These are phyloP conservation scores for Plodia interpunctella DNA, from an alignment of 1,140 invertebrate genomes.

Conservation along the genomic window DNA sequence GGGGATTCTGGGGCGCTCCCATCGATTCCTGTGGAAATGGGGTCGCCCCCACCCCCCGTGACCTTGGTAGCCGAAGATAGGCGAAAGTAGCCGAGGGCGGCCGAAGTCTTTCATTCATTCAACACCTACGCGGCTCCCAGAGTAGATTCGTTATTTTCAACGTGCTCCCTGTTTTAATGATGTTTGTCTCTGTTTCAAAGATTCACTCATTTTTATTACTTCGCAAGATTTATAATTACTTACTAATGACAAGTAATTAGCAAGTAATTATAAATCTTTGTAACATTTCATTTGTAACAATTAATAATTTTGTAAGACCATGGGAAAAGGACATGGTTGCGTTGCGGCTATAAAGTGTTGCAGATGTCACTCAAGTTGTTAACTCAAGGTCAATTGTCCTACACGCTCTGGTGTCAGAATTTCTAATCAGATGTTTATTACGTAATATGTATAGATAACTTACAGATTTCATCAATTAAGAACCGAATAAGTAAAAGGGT, in stretches of 20 bases:
- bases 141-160: conserved; percentile 15
- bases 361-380: too few relatives aligned
- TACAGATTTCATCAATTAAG: too few relatives aligned
- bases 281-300: neutral
- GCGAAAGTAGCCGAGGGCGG: conserved; percentile 39
- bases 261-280: too few relatives aligned
- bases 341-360: too few relatives aligned
- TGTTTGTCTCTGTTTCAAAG: conserved; percentile 8
- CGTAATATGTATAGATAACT: too few relatives aligned
- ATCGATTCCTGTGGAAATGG: conserved; percentile 66
- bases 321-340: too few relatives aligned
- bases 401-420: too few relatives aligned
- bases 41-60: conserved; percentile 43
- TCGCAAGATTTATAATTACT: conserved; percentile 1
- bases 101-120: conserved; percentile 50
- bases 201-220: neutral
- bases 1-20: conserved; percentile 54
- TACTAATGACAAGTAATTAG: neutral
- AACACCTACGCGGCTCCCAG: conserved; percentile 14
- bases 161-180: conserved; percentile 12
- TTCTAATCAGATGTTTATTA: too few relatives aligned
- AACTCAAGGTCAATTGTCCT: too few relatives aligned
- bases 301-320: too few relatives aligned
- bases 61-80: conserved; percentile 45
- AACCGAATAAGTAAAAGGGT: too few relatives aligned